Conservation (phyloP, 1,140 invertebrate genomes). For the Drosophila serrata region DNA sequence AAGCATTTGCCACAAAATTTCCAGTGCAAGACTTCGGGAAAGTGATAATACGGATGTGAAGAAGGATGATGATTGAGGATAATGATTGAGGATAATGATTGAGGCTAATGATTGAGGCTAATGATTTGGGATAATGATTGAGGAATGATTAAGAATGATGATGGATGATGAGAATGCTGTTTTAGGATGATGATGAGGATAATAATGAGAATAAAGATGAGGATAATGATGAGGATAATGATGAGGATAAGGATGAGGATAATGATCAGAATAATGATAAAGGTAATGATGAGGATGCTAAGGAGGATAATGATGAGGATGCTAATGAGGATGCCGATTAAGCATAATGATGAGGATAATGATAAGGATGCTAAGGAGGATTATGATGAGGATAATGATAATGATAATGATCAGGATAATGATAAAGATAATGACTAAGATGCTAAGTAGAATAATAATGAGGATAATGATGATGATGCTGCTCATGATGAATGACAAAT, state of each 20-base stretch:
- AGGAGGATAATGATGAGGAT: neutral
- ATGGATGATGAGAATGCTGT: no score
- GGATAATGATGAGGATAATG: no score
- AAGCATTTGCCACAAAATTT: neutral
- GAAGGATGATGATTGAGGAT: neutral
- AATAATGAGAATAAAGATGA: no score
- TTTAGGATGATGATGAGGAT: neutral
- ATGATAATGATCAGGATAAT: no score
- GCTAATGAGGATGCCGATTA: neutral
- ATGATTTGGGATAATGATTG: no score
- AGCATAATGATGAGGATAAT: no score
- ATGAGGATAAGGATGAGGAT: no score
- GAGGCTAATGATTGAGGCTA: no score
- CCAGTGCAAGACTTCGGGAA: neutral
- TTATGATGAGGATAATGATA: neutral
- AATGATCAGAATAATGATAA: no score
- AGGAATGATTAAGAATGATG: no score
- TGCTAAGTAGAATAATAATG: no score
- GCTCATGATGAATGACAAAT: constrained; percentile 31
- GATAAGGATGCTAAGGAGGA: neutral
- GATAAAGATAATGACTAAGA: neutral
- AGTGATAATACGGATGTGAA: neutral
- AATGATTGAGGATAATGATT: neutral
- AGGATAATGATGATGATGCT: neutral
- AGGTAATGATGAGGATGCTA: neutral